Evolutionary conservation across 2,888 invertebrate genomes (phyloP).

Genomic region (Drosophila flavopinicola): DNA sequence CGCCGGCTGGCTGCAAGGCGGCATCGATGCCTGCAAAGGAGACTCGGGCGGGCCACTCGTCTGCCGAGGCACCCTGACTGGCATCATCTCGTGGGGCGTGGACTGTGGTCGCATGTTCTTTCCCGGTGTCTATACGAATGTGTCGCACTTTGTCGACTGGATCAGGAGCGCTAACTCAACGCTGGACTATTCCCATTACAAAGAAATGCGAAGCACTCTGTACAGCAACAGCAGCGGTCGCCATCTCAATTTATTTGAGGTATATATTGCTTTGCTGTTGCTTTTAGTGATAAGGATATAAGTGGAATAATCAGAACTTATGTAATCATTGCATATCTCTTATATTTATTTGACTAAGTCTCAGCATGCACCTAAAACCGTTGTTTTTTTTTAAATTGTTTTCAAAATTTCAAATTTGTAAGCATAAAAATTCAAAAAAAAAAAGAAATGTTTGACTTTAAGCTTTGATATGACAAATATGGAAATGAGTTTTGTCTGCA

Average conservation of each 20-base stretch:
- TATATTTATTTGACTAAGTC: too few species aligned
- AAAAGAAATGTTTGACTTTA: too few species aligned
- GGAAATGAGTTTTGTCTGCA: too few species aligned
- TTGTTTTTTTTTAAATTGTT: too few species aligned
- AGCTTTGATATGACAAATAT: too few species aligned
- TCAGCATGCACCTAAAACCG: too few species aligned
- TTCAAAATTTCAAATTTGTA: too few species aligned
- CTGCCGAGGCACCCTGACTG: slow-evolving; percentile 23
- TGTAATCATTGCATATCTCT: too few species aligned
- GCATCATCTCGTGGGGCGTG: slow-evolving; percentile 47
- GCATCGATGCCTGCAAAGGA: slow-evolving; percentile 53
- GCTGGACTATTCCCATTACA: slow-evolving; percentile 24
- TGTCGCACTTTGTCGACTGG: slow-evolving; percentile 31
- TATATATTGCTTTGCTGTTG: neutral
- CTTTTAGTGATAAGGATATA: neutral
- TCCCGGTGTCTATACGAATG: slow-evolving; percentile 51
- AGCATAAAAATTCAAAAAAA: too few species aligned
- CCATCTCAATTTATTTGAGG: neutral
- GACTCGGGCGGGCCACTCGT: slow-evolving; percentile 50
- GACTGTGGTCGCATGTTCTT: slow-evolving; percentile 40
- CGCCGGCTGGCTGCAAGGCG: slow-evolving; percentile 59
- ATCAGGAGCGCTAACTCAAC: slow-evolving; percentile 22
- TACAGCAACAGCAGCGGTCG: neutral
- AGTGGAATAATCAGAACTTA: neutral
- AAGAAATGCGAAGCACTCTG: neutral